A percentile compares a stretch with the other conserved stretches of the same genome.
These are phyloP conservation scores for Vulpes ferrilata DNA, from an alignment of 2,113 vertebrate genomes.

Conservation along the genomic window DNA sequence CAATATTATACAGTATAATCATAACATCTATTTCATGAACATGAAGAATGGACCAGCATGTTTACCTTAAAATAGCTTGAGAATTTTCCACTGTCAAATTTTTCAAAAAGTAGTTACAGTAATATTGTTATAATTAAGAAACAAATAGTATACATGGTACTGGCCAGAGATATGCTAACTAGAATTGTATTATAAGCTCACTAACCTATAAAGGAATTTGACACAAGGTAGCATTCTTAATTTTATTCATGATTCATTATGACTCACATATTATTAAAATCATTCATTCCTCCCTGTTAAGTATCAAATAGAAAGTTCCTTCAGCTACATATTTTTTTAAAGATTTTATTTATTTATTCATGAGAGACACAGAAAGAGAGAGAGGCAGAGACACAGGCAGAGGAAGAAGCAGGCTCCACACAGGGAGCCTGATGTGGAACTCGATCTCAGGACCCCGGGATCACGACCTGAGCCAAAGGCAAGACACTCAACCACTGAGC, in stretches of 20 bases:
- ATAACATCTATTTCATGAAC: background rate
- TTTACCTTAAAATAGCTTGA: slow-evolving; percentile 9
- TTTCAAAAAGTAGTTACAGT: background rate
- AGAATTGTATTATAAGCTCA: background rate
- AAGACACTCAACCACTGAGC: no score
- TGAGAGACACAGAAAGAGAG: no score
- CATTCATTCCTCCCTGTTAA: background rate
- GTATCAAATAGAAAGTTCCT: background rate
- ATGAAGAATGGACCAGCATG: background rate
- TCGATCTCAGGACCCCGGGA: no score
- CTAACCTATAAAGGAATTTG: background rate
- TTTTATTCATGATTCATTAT: slow-evolving; percentile 4
- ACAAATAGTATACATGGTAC: background rate
- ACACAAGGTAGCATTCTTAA: background rate
- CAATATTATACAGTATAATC: background rate
- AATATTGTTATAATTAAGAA: slow-evolving; percentile 14
- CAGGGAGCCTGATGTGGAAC: no score
- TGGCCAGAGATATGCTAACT: background rate
- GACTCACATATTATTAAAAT: background rate
- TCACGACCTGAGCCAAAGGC: no score
- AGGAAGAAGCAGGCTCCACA: no score
- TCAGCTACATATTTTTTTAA: background rate
- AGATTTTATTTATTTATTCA: no score
- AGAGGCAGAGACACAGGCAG: no score
- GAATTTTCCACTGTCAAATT: background rate